These are phyloP conservation scores for Heliothis peltigera DNA, from an alignment of 2,888 invertebrate genomes.

Conservation along the genomic window DNA sequence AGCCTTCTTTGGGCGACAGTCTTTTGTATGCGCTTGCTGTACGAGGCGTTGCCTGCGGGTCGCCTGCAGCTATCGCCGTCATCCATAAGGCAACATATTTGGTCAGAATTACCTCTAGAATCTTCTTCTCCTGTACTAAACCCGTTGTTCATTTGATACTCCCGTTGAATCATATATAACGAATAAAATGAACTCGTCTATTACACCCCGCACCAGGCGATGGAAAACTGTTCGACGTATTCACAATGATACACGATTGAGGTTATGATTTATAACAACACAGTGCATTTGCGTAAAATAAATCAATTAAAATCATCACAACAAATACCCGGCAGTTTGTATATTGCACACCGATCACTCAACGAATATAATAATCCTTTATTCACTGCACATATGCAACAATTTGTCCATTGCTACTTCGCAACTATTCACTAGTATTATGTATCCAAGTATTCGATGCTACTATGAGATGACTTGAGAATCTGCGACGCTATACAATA, in stretches of 20 bases:
- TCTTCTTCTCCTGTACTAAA: conserved; percentile 98
- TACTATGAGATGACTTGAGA: conserved; percentile 26
- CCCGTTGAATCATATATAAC: conserved; percentile 90
- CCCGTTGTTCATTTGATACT: conserved; percentile 94
- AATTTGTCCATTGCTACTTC: conserved; percentile 75
- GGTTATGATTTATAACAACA: conserved; percentile 85
- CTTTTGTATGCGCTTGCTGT: conserved; percentile 98
- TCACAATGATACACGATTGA: conserved; percentile 82
- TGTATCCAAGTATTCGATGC: conserved; percentile 28
- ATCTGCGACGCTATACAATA: conserved; percentile 25
- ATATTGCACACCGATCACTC: conserved; percentile 63
- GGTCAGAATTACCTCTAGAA: conserved; percentile 96
- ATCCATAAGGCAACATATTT: conserved; percentile 97
- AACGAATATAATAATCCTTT: conserved; percentile 64
- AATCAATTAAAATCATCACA: conserved; percentile 73
- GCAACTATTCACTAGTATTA: conserved; percentile 57
- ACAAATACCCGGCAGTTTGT: conserved; percentile 58
- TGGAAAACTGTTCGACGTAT: conserved; percentile 80
- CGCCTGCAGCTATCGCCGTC: conserved; percentile 96
- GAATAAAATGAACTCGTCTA: conserved; percentile 77
- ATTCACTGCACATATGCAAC: conserved; percentile 76
- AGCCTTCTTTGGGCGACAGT: conserved; percentile 97
- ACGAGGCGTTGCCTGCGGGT: conserved; percentile 97
- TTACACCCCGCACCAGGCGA: conserved; percentile 79
- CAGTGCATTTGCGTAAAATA: conserved; percentile 72